These are phyloP conservation scores for Pipistrellus pipistrellus DNA, from an alignment of 2,797 vertebrate species.

Conservation along the genomic window DNA sequence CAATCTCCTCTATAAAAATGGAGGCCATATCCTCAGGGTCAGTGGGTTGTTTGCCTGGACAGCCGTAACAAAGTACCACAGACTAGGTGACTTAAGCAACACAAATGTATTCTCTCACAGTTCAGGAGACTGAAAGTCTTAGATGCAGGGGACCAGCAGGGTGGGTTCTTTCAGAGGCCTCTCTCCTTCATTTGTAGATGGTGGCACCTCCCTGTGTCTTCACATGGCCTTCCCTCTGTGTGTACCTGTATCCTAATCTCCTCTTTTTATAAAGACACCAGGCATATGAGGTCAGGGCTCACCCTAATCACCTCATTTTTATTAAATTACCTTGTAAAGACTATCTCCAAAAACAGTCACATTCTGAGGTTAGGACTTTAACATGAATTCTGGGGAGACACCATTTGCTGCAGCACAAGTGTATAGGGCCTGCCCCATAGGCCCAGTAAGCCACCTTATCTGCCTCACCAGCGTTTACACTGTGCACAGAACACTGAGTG, in stretches of 20 bases:
- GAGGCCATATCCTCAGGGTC: background rate
- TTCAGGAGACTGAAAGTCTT: background rate
- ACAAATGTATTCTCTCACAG: background rate
- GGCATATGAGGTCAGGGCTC: background rate
- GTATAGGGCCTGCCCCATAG: background rate
- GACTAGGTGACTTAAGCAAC: background rate
- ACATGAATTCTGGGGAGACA: background rate
- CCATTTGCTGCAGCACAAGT: background rate
- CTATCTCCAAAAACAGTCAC: background rate
- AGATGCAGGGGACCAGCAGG: background rate
- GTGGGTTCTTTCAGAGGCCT: background rate
- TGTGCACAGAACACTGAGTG: fast-evolving
- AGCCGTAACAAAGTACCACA: background rate
- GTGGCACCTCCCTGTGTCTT: background rate
- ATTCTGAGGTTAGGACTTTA: background rate
- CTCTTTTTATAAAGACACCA: background rate
- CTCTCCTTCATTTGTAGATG: background rate
- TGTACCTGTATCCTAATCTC: background rate
- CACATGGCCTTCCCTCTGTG: background rate
- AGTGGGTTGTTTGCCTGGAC: background rate
- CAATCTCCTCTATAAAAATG: background rate
- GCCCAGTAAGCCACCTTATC: background rate
- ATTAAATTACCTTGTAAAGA: background rate
- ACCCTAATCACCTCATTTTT: background rate
- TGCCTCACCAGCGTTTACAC: background rate